Conservation (phyloP, 2,888 invertebrate genomes). For the Patella pellucida region DNA sequence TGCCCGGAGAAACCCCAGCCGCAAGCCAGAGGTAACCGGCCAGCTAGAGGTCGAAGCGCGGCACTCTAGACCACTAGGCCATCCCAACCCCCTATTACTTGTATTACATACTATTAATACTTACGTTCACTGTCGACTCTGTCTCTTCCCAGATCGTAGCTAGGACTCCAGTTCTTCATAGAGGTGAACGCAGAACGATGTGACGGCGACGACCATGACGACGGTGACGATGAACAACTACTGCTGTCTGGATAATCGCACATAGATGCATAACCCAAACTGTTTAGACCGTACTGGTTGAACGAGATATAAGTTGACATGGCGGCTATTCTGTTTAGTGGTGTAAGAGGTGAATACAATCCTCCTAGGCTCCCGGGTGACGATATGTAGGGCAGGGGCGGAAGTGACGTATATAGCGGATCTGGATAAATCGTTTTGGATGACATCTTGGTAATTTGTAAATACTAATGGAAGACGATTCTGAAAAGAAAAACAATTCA, state of each 20-base stretch:
- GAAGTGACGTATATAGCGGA: constrained; percentile 12
- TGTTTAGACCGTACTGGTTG: constrained; percentile 40
- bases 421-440: constrained; percentile 16
- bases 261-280: constrained; percentile 44
- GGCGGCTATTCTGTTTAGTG: constrained; percentile 3
- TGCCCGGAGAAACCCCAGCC: too few species aligned
- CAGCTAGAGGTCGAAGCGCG: too few species aligned
- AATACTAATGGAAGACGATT: too few species aligned
- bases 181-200: neutral
- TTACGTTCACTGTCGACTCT: constrained; percentile 19
- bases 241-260: constrained; percentile 19
- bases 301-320: constrained; percentile 32
- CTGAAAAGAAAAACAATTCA: too few species aligned
- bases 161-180: neutral
- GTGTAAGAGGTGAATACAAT: constrained; percentile 18
- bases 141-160: constrained; percentile 10
- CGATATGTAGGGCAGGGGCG: constrained; percentile 7
- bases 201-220: neutral
- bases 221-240: neutral
- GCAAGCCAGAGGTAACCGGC: too few species aligned
- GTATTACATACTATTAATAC: neutral
- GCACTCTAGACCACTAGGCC: too few species aligned
- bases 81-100: too few species aligned
- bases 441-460: too few species aligned
- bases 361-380: constrained; percentile 16